Conservation (phyloP, 1,140 invertebrate genomes). For the Drosophila saltans region DNA sequence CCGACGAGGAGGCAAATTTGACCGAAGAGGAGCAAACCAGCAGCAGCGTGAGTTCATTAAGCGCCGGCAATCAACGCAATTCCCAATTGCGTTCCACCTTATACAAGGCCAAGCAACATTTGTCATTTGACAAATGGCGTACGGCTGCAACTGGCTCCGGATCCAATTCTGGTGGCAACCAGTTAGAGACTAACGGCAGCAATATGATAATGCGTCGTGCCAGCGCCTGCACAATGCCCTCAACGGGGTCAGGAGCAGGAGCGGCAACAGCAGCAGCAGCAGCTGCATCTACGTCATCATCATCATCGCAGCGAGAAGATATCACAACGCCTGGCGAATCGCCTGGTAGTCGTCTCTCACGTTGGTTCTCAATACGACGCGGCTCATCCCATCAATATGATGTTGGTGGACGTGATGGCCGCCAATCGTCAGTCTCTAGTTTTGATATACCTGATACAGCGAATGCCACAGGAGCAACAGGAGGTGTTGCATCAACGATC, state of each 20-base stretch:
- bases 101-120: conserved; percentile 83
- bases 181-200: conserved; percentile 40
- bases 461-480: neutral
- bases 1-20: conserved; percentile 59
- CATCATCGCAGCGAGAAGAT: conserved; percentile 57
- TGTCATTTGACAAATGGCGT: conserved; percentile 83
- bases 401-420: conserved; percentile 84
- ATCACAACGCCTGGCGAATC: conserved; percentile 85
- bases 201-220: conserved; percentile 73
- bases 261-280: conserved; percentile 13
- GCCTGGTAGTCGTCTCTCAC: conserved; percentile 88
- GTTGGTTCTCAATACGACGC: conserved; percentile 93
- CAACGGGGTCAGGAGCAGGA: conserved; percentile 61
- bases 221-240: conserved; percentile 80
- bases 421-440: conserved; percentile 69
- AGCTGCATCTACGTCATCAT: conserved; percentile 60
- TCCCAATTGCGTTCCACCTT: conserved; percentile 82
- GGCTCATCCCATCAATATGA: conserved; percentile 92
- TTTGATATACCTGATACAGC: conserved; percentile 71
- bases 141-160: conserved; percentile 69
- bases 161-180: conserved; percentile 65
- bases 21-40: conserved; percentile 75
- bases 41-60: conserved; percentile 80
- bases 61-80: conserved; percentile 78
- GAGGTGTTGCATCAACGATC: neutral